A percentile compares a stretch with the other conserved stretches of the same genome.
Evolutionary conservation across 2,113 vertebrate genomes (phyloP).

Genomic region (Osmerus eperlanus): DNA sequence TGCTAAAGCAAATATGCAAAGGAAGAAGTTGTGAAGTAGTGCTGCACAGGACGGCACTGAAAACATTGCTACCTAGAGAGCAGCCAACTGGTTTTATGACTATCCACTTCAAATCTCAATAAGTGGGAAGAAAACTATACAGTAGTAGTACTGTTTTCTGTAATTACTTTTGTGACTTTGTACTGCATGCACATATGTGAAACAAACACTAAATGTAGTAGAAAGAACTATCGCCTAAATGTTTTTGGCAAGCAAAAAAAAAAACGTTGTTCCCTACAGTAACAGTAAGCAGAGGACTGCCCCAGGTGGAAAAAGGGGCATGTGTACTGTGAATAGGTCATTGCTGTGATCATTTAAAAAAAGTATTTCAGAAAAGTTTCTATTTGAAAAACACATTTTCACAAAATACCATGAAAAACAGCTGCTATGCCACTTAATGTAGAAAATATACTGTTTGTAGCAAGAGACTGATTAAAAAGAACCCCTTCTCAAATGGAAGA

Average conservation of each 20-base stretch:
- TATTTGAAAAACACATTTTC: neutral
- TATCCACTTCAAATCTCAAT: too few relatives aligned
- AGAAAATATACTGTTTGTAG: conserved; percentile 34
- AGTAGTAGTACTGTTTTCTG: neutral
- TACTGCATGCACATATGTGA: too few relatives aligned
- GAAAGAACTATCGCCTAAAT: neutral
- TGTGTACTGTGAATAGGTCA: neutral
- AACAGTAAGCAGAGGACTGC: neutral
- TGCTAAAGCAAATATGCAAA: too few relatives aligned
- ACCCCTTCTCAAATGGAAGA: neutral
- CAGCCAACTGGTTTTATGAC: neutral
- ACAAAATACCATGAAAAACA: conserved; percentile 20
- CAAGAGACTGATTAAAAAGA: conserved; percentile 18
- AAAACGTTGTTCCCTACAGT: neutral
- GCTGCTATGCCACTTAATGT: conserved; percentile 26
- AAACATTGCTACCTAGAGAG: neutral
- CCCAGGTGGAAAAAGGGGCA: neutral
- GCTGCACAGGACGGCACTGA: neutral
- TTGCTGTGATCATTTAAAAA: neutral
- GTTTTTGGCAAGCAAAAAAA: conserved; percentile 31
- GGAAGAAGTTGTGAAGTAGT: too few relatives aligned
- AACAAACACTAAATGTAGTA: too few relatives aligned
- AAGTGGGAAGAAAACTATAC: neutral
- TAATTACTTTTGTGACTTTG: too few relatives aligned
- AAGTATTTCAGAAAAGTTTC: neutral